These are phyloP conservation scores for Borostomias antarcticus DNA, from an alignment of 2,797 vertebrate species.

Conservation along the genomic window DNA sequence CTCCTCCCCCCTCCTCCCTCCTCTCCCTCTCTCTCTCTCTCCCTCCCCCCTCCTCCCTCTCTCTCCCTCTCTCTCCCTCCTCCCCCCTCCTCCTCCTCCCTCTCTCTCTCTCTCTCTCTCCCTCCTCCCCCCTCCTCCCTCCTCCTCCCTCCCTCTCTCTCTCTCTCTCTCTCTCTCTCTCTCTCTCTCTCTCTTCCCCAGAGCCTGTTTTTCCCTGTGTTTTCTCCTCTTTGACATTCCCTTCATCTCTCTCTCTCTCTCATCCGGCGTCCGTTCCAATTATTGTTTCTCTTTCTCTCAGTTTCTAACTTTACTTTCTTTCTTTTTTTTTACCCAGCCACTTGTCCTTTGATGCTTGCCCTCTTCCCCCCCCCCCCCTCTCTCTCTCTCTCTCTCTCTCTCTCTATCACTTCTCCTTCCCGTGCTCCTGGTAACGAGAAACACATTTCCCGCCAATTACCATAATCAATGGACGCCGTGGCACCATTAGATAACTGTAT, in stretches of 20 bases:
- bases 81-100: neutral
- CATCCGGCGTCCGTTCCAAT: constrained; percentile 21
- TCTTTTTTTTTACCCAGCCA: constrained; percentile 25
- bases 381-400: constrained; percentile 19
- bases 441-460: constrained; percentile 54
- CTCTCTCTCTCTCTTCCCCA: constrained; percentile 28
- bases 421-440: constrained; percentile 35
- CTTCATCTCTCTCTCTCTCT: neutral
- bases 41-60: too few relatives aligned
- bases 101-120: neutral
- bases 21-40: neutral
- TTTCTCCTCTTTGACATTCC: neutral
- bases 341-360: too few relatives aligned
- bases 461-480: constrained; percentile 54
- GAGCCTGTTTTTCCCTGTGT: neutral
- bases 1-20: neutral
- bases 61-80: constrained; percentile 1
- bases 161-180: constrained; percentile 25
- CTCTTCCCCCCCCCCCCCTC: too few relatives aligned
- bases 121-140: neutral
- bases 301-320: neutral
- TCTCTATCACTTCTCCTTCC: too few relatives aligned
- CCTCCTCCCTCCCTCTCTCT: neutral
- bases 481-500: constrained; percentile 32
- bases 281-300: neutral